Evolutionary conservation across 2,113 vertebrate genomes (phyloP), one percentile per base, ranked within the genome.

Genomic region (Heterotilapia buettikoferi): DNA sequence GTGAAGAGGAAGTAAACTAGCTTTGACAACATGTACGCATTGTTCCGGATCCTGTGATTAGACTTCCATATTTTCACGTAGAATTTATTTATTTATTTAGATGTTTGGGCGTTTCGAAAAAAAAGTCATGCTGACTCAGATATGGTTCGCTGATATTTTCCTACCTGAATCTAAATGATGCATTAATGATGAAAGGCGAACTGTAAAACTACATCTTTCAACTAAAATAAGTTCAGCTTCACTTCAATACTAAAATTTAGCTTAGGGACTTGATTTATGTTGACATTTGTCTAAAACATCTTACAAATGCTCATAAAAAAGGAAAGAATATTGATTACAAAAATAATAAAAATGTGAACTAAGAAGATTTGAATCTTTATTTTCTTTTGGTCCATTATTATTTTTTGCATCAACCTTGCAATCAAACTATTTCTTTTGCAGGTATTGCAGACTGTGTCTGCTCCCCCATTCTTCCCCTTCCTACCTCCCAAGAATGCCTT

Each of bases 1-100:
- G 50, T 26, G 47, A 90, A 29, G 88, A 92, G 94, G 94, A 95
- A 94, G 90, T 95, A 50, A 86, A 26, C 80, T 57, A 40, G 16
- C 57, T 81, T 7, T 90, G 84, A 86, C 56, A 90, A 79, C 61
- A 90, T 80, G 26, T 50, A n/a, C 71, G 10, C 26, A 50, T 78
- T 78, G 71, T 78, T 78, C 71, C 71, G 71, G 43, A 78, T 50
- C 45, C 71, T 78, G 43, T 31, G 43, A 47, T 50, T 16, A 50
- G 24, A 26, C 9, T 78, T 50, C 79, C 10, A 61, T 10, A 19
- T 54, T 29, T 43, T 80, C 3, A 61, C 9, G 1, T 16, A 52
- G 0, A 31, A n/a, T 31, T 52, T 66, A 19, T 36, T 66, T 10
- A 19, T 24, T 40, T 66, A 18, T 21, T 26, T 21, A 0, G 2